A percentile compares a stretch with the other conserved stretches of the same genome.
Evolutionary conservation across 2,113 vertebrate genomes (phyloP).

Genomic region (Trichechus manatus): DNA sequence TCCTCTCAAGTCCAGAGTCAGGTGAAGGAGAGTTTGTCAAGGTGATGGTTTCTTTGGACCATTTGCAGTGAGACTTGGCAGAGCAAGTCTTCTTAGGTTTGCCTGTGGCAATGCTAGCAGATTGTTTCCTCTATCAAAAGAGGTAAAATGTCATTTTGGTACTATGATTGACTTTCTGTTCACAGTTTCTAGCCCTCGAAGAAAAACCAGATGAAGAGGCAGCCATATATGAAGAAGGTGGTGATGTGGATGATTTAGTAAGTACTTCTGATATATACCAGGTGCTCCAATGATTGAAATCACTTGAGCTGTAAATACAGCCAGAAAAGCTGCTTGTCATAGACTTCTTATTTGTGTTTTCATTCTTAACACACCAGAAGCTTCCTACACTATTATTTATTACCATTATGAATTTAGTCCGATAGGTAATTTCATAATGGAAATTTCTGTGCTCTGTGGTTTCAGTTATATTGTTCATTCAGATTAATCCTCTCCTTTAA

Average conservation of each 20-base stretch:
- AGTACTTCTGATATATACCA: conserved; percentile 72
- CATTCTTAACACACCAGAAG: conserved; percentile 38
- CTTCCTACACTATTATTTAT: conserved; percentile 29
- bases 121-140: not conserved
- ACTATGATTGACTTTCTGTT: conserved; percentile 51
- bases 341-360: conserved; percentile 39
- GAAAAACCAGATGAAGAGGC: conserved; percentile 86
- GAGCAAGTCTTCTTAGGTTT: not conserved
- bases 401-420: conserved; percentile 68
- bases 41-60: not conserved
- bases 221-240: conserved; percentile 88
- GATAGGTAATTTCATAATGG: conserved; percentile 75
- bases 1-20: not conserved
- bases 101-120: not conserved
- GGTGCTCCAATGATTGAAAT: not conserved
- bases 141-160: not conserved
- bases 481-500: conserved; percentile 61
- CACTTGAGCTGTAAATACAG: not conserved
- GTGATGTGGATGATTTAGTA: conserved; percentile 97
- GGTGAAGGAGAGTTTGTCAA: not conserved
- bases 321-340: not conserved
- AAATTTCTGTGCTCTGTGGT: conserved; percentile 49
- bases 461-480: conserved; percentile 14
- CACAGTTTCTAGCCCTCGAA: conserved; percentile 92
- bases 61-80: not conserved